Conservation (phyloP, 2,113 vertebrate genomes). For the Grallaria varia region DNA sequence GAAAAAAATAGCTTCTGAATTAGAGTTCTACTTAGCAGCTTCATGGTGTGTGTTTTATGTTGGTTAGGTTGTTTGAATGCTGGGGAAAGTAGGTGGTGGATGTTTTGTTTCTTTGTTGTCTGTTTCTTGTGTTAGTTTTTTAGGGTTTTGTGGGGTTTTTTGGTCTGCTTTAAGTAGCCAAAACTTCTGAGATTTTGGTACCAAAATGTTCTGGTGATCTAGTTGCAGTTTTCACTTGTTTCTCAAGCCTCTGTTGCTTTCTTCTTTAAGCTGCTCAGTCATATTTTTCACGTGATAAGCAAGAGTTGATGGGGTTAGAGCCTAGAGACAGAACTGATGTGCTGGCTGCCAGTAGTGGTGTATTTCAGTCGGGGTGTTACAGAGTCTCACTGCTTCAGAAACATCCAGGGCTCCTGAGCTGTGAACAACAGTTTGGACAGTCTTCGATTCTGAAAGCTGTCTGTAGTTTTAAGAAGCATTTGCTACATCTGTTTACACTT, state of each 20-base stretch:
- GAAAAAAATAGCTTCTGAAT: neutral
- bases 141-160: neutral
- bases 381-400: neutral
- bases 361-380: neutral
- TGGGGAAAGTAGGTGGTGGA: neutral
- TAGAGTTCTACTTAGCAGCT: neutral
- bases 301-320: neutral
- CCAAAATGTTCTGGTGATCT: neutral
- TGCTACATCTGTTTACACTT: neutral
- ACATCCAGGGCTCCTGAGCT: neutral
- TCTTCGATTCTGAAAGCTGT: neutral
- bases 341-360: neutral
- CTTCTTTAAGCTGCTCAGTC: neutral
- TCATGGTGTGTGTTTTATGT: neutral
- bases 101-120: neutral
- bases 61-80: neutral
- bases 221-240: neutral
- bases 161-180: neutral
- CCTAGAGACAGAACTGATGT: neutral
- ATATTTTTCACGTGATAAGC: neutral
- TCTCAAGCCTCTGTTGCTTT: neutral
- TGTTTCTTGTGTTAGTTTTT: neutral
- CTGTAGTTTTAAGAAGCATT: neutral
- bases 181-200: neutral
- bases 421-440: neutral